Percentiles rank a stretch among this genome's conserved stretches.
Conservation (phyloP, 2,113 vertebrate genomes). For the Siniperca chuatsi region DNA sequence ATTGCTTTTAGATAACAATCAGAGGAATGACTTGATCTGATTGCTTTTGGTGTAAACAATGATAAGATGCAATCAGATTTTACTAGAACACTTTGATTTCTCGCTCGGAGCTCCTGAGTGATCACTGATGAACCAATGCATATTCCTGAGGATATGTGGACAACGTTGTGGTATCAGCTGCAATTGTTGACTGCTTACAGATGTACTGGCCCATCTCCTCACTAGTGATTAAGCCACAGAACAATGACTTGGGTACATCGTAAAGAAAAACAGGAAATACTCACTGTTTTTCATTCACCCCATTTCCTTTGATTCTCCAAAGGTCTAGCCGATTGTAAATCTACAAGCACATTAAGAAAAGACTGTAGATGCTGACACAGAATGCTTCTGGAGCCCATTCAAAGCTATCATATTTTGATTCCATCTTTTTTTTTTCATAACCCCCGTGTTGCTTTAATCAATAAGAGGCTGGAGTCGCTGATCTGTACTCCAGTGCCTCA, state of each 20-base stretch:
- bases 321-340: constrained; percentile 52
- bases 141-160: constrained; percentile 15
- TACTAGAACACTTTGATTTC: constrained; percentile 28
- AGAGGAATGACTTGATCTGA: constrained; percentile 65
- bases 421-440: constrained; percentile 3
- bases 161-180: constrained; percentile 17
- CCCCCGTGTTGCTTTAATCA: constrained; percentile 70
- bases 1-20: constrained; percentile 60
- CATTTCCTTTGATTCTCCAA: constrained; percentile 52
- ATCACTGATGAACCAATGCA: constrained; percentile 9
- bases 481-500: constrained; percentile 41
- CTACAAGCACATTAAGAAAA: constrained; percentile 29
- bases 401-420: constrained; percentile 59
- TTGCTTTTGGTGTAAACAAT: constrained; percentile 39
- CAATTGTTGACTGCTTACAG: constrained; percentile 68
- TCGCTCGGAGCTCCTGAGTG: neutral
- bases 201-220: constrained; percentile 63
- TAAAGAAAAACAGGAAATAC: constrained; percentile 57
- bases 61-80: constrained; percentile 50
- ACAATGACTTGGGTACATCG: constrained; percentile 48
- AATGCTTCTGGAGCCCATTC: constrained; percentile 50
- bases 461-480: constrained; percentile 43
- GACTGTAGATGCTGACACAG: constrained; percentile 32
- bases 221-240: constrained; percentile 57
- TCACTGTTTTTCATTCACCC: neutral